Base-by-base conservation (phyloP, 2,113 vertebrate genomes). In the Vombatus ursinus region DNA sequence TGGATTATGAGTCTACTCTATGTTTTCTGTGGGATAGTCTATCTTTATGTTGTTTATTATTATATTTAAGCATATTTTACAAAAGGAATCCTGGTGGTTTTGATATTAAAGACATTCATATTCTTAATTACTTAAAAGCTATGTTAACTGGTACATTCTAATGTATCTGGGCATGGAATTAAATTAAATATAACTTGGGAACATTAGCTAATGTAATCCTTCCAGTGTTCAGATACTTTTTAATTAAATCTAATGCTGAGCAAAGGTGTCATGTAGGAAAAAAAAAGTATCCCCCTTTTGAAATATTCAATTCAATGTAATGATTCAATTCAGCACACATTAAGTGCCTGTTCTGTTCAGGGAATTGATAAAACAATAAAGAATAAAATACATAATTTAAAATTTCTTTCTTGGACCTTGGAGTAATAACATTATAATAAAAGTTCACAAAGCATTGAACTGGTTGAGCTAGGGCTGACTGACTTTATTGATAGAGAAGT, bases 81-180 rank as follows among this genome's bases (percentile, higher is more conserved):
- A 97, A 96, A 97, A 95, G 96, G 92, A 24, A 94, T 97, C 96
- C 92, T 90, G 93, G 52, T 94, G 95, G 12, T 96, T 97, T 96
- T 91, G 92, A 97, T 98, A 98, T 97, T 97, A 97, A 98, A 97
- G 96, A 95, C 95, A 97, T 97, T 97, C 94, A 97, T 98, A 97
- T 96, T 97, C 94, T 97, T 97, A 97, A 96, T 97, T 96, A 94
- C 53, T 97, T 68, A 95, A 68, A 68, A 90, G 12, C n/a, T 96
- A 95, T 95, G 89, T 92, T 97, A 97, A 96, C 92, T 94, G 92
- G 93, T 91, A 91, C 16, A 53, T 92, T 92, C 95, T 95, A 93
- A 91, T 93, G 26, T 94, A 95, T 54, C 53, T 24, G 90, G n/a
- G 50, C 51, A 92, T 94, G 53, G 26, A 96, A 90, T 97, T 94